Base-by-base conservation (phyloP, 2,113 vertebrate species). In the Alligator mississippiensis region DNA sequence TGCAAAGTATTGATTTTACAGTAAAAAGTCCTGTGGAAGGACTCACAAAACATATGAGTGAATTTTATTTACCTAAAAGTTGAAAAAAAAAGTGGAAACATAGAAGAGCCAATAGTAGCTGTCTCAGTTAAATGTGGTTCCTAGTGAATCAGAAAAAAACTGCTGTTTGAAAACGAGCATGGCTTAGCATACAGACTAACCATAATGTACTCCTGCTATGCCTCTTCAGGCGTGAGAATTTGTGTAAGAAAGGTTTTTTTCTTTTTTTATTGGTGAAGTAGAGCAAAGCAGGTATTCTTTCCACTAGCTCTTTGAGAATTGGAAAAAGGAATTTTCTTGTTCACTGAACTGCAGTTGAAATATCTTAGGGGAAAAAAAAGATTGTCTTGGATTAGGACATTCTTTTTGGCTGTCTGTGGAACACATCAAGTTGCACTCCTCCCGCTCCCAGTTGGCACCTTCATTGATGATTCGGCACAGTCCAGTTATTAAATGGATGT, bases 51-150 rank as follows among this genome's bases (percentile, higher is more conserved):
- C 15, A 25, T 13, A 64, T 82, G 16, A 57, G 7, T 11, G 27
- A 76, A 6, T 30, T 82, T 74, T 18, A 1, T 61, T 83, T 80
- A 47, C 55, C 24, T 76, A 10, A 76, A 82, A 60, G 25, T 24
- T 28, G 13, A 70, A 18, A 1, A 11, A n/a, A 74, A 83, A 59
- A 11, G 11, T 12, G 34, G 4, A 78, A 76, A 22, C 60, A 47
- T 1, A 82, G 60, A 0, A 12, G 55, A 70, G 21, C 21, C 4
- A 1, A 0, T 4, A 15, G 55, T 70, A 22, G 30, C 76, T 68
- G 12, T 34, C 10, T 34, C 5, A 57, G 5, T 70, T 68, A 60
- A 15, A 47, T 47, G 7, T 9, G 47, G 47, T 47, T 12, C 11
- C 6, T 47, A 17, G 25, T 38, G 9, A 6, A 57, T 79, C 4